A percentile compares a stretch with the other conserved stretches of the same genome.
phyloP scores from a whole-genome alignment of 2,888 invertebrate genomes.

The Polyploca ridens region DNA sequence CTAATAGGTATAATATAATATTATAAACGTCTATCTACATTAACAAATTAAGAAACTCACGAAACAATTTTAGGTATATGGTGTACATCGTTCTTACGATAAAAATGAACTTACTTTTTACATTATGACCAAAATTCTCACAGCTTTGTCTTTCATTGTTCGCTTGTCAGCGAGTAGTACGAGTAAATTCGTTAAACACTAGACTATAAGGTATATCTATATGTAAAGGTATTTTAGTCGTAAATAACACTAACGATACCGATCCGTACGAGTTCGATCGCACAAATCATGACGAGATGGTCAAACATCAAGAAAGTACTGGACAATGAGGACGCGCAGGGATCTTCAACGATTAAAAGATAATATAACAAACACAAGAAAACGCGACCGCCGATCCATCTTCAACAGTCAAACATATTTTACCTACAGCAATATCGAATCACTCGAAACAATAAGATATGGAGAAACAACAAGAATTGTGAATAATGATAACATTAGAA shows the following conservation, averaged over 20 bases:
- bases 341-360: not conserved
- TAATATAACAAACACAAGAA: not conserved
- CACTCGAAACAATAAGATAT: constrained; percentile 25
- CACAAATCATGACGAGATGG: constrained; percentile 7
- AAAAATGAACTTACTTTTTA: constrained; percentile 80
- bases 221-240: constrained; percentile 61
- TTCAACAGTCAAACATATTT: constrained; percentile 4
- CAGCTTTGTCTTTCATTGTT: constrained; percentile 85
- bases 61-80: constrained; percentile 47
- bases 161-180: constrained; percentile 77
- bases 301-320: not conserved
- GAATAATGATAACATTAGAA: constrained; percentile 13
- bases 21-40: constrained; percentile 52
- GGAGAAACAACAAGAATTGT: constrained; percentile 25
- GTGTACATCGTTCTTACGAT: constrained; percentile 65
- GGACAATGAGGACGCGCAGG: not conserved
- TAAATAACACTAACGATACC: constrained; percentile 49
- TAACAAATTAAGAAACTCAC: constrained; percentile 57
- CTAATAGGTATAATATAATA: constrained; percentile 39
- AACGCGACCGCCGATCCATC: not conserved
- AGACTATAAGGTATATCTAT: constrained; percentile 71
- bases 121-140: constrained; percentile 83
- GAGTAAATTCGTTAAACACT: constrained; percentile 81
- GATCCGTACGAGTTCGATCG: constrained; percentile 33
- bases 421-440: not conserved